phyloP scores from a whole-genome alignment of 2,888 invertebrate species.

The Gastracanthus pulcherrimus region DNA sequence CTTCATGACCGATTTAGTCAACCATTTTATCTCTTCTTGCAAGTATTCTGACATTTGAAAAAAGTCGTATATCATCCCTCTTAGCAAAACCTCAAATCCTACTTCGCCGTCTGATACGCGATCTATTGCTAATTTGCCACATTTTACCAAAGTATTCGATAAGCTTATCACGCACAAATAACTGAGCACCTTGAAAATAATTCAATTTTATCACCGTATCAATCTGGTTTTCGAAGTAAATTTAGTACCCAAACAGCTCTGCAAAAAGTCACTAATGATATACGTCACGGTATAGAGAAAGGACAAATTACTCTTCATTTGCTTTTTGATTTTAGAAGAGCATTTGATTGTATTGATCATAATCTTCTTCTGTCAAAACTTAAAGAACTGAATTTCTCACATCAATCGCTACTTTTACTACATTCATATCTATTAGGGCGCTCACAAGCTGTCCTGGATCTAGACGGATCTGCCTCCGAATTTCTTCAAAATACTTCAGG shows the following conservation, averaged over 20 bases:
- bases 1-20: not conserved
- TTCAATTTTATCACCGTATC: not conserved
- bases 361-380: too few species aligned
- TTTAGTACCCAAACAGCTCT: too few species aligned
- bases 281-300: too few species aligned
- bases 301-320: too few species aligned
- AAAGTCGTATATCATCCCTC: not conserved
- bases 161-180: not conserved
- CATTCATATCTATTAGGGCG: not conserved
- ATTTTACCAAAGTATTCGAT: constrained; percentile 4
- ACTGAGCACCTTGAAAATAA: not conserved
- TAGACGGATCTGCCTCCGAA: too few species aligned
- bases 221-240: not conserved
- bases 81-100: not conserved
- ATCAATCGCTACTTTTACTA: too few species aligned
- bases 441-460: too few species aligned
- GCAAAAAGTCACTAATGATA: too few species aligned
- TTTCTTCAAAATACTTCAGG: too few species aligned
- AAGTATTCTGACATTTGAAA: not conserved
- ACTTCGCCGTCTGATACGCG: not conserved
- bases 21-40: not conserved
- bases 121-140: not conserved
- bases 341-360: too few species aligned
- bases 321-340: not conserved
- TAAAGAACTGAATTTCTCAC: too few species aligned